These are phyloP conservation scores for Rhamnusium bicolor DNA, from an alignment of 2,888 invertebrate genomes.

Conservation along the genomic window DNA sequence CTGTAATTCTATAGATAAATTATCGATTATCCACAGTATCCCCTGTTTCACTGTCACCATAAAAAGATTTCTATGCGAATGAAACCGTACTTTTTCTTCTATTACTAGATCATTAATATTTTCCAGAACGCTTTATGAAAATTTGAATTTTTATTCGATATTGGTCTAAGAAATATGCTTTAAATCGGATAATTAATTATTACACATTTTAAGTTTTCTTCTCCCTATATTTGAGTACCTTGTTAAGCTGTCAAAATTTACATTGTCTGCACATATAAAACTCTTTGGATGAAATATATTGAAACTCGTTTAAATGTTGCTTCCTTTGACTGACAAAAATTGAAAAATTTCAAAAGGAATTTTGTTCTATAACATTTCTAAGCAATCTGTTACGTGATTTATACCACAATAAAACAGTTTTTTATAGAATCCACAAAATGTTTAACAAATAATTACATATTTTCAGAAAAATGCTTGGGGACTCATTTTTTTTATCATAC, in stretches of 20 bases:
- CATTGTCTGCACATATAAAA: not conserved
- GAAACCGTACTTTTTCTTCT: not conserved
- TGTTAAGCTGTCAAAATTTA: not conserved
- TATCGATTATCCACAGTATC: not conserved
- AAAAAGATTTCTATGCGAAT: conserved; percentile 1
- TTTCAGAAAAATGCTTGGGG: too few relatives aligned
- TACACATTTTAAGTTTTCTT: not conserved
- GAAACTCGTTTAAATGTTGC: too few relatives aligned
- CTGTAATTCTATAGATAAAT: not conserved
- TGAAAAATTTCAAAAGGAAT: too few relatives aligned
- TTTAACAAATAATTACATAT: too few relatives aligned
- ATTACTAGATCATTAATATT: not conserved
- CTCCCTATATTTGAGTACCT: not conserved
- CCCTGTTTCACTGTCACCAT: not conserved
- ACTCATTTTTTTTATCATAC: too few relatives aligned
- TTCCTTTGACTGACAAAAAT: too few relatives aligned
- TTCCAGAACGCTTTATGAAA: not conserved
- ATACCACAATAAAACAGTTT: too few relatives aligned
- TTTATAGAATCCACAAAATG: too few relatives aligned
- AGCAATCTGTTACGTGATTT: too few relatives aligned
- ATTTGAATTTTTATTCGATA: not conserved
- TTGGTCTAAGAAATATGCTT: not conserved
- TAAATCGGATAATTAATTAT: not conserved
- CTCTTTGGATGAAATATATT: too few relatives aligned
- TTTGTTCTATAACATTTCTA: too few relatives aligned